A percentile compares a stretch with the other conserved stretches of the same genome.
Conservation (phyloP, 2,113 vertebrate genomes). For the Fulica atra region DNA sequence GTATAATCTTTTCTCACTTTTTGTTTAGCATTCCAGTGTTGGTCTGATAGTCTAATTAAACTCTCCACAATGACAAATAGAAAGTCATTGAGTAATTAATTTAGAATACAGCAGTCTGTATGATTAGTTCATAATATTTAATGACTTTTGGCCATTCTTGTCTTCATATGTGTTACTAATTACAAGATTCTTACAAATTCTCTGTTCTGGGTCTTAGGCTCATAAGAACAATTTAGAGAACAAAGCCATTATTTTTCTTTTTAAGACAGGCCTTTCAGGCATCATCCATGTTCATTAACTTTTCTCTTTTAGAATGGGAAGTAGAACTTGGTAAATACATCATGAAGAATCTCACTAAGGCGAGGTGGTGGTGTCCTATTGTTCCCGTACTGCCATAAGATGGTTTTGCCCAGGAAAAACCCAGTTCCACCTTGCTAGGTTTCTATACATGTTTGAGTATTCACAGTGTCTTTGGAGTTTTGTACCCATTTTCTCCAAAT, state of each 20-base stretch:
- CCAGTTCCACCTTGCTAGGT: not conserved
- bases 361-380: not conserved
- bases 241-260: constrained; percentile 12
- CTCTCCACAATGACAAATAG: not conserved
- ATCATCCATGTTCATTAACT: not conserved
- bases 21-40: not conserved
- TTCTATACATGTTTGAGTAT: fast-evolving
- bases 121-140: constrained; percentile 25
- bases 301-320: not conserved
- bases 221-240: not conserved
- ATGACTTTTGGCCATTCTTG: not conserved
- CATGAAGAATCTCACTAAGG: not conserved
- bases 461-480: not conserved
- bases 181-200: not conserved
- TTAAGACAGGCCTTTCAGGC: not conserved
- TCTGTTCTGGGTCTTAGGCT: not conserved
- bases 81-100: not conserved
- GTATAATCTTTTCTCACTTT: not conserved
- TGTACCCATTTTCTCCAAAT: not conserved
- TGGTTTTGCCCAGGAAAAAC: not conserved
- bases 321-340: not conserved
- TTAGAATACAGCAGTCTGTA: not conserved
- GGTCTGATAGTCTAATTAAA: not conserved
- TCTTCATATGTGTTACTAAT: not conserved
- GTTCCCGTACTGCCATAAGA: not conserved